phyloP scores from a whole-genome alignment of 2,797 vertebrate genomes.

The Notoglanidium macrostoma region DNA sequence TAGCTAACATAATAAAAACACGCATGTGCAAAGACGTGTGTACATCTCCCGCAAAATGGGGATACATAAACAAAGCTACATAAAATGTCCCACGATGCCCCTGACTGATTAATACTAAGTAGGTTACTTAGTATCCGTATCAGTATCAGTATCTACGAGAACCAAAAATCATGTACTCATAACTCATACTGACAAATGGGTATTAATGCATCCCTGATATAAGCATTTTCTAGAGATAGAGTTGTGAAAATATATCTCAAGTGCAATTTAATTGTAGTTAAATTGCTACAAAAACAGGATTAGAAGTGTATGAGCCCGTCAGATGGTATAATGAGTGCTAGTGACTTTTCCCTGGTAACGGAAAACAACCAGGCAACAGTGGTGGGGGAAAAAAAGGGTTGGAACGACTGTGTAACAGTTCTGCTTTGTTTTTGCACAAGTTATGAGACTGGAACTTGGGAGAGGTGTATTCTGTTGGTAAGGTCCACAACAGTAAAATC shows the following conservation, averaged over 20 bases:
- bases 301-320: not conserved
- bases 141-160: not conserved
- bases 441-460: conserved; percentile 2
- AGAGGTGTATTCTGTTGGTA: not conserved
- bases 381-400: not conserved
- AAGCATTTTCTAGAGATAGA: not conserved
- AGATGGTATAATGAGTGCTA: not conserved
- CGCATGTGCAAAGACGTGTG: not conserved
- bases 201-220: not conserved
- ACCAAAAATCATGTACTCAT: not conserved
- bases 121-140: not conserved
- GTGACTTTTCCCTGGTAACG: not conserved
- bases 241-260: not conserved
- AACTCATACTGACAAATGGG: not conserved
- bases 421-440: not conserved
- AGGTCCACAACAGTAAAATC: not conserved
- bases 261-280: not conserved
- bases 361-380: not conserved
- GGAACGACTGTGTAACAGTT: not conserved
- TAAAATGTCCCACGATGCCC: not conserved
- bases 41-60: not conserved
- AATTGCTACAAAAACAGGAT: not conserved
- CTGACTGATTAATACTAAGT: not conserved
- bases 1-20: not conserved
- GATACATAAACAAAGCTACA: not conserved